A percentile compares a stretch with the other conserved stretches of the same genome.
Conservation (phyloP, 2,888 invertebrate species). For the Heliothis peltigera region DNA sequence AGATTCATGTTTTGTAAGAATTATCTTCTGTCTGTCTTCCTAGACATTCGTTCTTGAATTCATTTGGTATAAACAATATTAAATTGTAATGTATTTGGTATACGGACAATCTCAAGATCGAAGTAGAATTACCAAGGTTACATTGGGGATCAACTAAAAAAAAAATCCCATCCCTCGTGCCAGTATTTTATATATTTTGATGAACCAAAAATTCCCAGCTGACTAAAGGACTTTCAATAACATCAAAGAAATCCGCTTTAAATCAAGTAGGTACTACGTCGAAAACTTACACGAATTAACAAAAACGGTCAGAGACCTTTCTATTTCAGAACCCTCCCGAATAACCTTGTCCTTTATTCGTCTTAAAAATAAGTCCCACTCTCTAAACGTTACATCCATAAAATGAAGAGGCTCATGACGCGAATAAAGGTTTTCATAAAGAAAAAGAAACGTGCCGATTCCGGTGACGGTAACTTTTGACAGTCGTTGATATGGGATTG, state of each 20-base stretch:
- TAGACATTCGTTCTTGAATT: neutral
- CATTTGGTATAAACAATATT: neutral
- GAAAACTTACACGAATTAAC: conserved; percentile 25
- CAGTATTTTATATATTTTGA: neutral
- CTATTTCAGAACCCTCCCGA: conserved; percentile 29
- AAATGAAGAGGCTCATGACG: conserved; percentile 46
- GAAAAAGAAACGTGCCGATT: conserved; percentile 50
- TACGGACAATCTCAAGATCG: neutral
- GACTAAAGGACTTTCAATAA: neutral
- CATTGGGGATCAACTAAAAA: too few species aligned
- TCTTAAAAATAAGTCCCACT: conserved; percentile 47
- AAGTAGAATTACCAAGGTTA: neutral
- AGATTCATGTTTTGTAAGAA: neutral
- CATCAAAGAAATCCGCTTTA: conserved; percentile 2
- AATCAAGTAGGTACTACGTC: conserved; percentile 23
- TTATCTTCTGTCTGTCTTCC: neutral
- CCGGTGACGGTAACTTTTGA: conserved; percentile 47
- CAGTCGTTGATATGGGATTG: conserved; percentile 56
- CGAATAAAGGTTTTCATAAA: conserved; percentile 54
- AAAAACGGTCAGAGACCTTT: conserved; percentile 15
- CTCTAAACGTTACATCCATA: conserved; percentile 50
- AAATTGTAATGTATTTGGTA: neutral
- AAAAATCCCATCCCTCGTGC: too few species aligned
- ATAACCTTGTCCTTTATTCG: conserved; percentile 49
- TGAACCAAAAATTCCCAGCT: too few species aligned